phyloP scores from a whole-genome alignment of 2,888 invertebrate genomes.

The Anticlea derivata region DNA sequence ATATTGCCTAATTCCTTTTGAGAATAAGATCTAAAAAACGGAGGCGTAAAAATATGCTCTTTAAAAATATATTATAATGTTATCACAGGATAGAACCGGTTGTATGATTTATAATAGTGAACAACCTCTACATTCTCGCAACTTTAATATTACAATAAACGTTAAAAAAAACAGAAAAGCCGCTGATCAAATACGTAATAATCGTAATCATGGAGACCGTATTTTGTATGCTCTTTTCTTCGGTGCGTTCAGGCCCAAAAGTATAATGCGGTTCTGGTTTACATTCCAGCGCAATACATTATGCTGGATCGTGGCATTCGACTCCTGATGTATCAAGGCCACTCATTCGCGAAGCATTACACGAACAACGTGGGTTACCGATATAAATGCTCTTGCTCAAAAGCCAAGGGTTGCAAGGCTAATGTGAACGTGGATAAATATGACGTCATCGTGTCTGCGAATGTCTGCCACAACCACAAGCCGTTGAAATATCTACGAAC shows the following conservation, averaged over 20 bases:
- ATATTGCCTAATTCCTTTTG: too few relatives aligned
- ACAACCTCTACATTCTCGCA: too few relatives aligned
- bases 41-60: too few relatives aligned
- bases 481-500: background rate
- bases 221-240: too few relatives aligned
- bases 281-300: constrained; percentile 17
- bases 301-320: constrained; percentile 4
- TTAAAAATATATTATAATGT: too few relatives aligned
- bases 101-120: background rate
- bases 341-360: constrained; percentile 10
- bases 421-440: constrained; percentile 18
- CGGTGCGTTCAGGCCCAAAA: too few relatives aligned
- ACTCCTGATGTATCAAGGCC: constrained; percentile 15
- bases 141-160: too few relatives aligned
- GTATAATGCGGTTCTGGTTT: background rate
- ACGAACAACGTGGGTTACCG: background rate
- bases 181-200: too few relatives aligned
- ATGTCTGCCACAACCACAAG: constrained; percentile 27
- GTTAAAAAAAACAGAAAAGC: too few relatives aligned
- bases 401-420: constrained; percentile 28
- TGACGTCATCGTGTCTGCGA: constrained; percentile 15
- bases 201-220: too few relatives aligned
- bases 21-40: too few relatives aligned
- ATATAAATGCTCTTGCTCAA: constrained; percentile 10
- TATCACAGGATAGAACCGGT: too few relatives aligned